phyloP scores from a whole-genome alignment of 2,113 vertebrate genomes.

The Malaclemys terrapin region DNA sequence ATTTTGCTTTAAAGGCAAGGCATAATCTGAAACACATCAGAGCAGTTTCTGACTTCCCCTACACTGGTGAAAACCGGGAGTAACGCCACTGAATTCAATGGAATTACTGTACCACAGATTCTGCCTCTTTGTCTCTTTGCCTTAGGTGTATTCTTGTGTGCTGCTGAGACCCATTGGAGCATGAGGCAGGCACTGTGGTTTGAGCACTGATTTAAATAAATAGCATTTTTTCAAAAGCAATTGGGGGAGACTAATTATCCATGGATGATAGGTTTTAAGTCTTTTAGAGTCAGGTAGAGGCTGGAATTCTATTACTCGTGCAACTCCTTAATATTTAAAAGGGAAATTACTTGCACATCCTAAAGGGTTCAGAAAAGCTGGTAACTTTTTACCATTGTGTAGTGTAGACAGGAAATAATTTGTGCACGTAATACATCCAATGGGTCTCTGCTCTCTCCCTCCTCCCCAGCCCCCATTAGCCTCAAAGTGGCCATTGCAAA shows the following conservation, averaged over 20 bases:
- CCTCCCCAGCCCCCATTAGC: neutral
- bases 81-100: neutral
- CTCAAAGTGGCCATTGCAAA: fast-evolving
- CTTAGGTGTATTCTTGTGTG: neutral
- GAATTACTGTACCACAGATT: neutral
- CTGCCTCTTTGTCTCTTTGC: neutral
- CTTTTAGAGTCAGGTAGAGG: neutral
- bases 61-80: neutral
- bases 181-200: neutral
- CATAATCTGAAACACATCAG: neutral
- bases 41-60: neutral
- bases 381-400: neutral
- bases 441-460: neutral
- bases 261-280: neutral
- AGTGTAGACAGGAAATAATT: neutral
- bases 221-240: neutral
- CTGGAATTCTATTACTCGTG: neutral
- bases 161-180: neutral
- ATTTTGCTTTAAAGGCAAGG: neutral
- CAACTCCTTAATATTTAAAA: neutral
- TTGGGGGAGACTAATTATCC: neutral
- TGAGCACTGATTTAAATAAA: neutral
- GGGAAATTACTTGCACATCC: neutral
- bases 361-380: neutral
- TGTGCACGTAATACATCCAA: neutral